These are phyloP conservation scores for Argyresthia goedartella DNA, from an alignment of 2,888 invertebrate genomes.

Conservation along the genomic window DNA sequence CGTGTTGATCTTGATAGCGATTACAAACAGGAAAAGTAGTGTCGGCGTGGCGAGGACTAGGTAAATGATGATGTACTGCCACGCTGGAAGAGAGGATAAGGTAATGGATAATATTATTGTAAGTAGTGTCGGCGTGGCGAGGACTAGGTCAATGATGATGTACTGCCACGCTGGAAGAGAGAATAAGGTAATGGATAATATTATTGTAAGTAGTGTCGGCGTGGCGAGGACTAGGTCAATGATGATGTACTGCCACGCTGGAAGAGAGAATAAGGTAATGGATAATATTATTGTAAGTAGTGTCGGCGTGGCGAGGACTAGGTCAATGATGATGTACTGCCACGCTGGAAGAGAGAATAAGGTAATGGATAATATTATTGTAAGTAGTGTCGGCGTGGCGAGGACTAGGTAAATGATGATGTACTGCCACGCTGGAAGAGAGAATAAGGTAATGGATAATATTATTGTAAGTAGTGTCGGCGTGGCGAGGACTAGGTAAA, in stretches of 20 bases:
- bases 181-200: too few relatives aligned
- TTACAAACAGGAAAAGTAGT: conserved; percentile 3
- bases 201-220: conserved; percentile 4
- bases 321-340: conserved; percentile 7
- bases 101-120: too few relatives aligned
- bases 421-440: too few relatives aligned
- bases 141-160: conserved; percentile 4
- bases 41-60: conserved; percentile 3
- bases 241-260: conserved; percentile 9
- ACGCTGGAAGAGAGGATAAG: conserved; percentile 3
- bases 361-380: too few relatives aligned
- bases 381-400: too few relatives aligned
- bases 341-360: conserved; percentile 4
- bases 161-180: conserved; percentile 8
- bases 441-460: too few relatives aligned
- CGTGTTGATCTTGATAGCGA: conserved; percentile 6
- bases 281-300: too few relatives aligned
- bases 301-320: conserved; percentile 3
- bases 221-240: conserved; percentile 4
- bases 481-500: too few relatives aligned
- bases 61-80: conserved; percentile 8
- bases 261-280: background rate
- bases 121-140: conserved; percentile 4
- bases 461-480: too few relatives aligned
- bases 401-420: too few relatives aligned